Base-by-base conservation (phyloP, 2,888 invertebrate genomes). In the Epicampocera succincta region DNA sequence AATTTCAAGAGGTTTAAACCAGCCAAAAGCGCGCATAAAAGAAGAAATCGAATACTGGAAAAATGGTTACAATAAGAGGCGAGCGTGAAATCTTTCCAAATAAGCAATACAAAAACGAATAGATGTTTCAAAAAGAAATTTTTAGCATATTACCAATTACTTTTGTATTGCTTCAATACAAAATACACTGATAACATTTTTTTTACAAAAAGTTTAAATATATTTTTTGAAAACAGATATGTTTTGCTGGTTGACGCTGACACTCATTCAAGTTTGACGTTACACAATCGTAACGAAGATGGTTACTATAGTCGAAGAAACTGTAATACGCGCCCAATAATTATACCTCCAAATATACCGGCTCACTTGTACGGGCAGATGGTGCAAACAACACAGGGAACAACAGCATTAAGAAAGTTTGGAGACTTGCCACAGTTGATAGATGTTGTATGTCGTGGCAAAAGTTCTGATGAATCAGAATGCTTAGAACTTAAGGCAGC, bases 291-390 rank as follows among this genome's bases (percentile, higher is more conserved):
- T 85, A 95, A 94, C 61, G 95, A 95, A 87, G 95, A 95, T 87
- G 96, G 96, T 0, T 92, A 92, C 78, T 96, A 96, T 87, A 94
- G 95, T 79, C 92, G 95, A 78, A 91, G 95, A 84, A 92, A 93
- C 84, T 94, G 93, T 85, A 92, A 93, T 81, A 92, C 95, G 66
- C 91, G 93, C 17, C 90, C 93, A 60, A 90, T 92, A 83, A 91
- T 92, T 65, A 89, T 92, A 33, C 92, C 92, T 83, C 90, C 89
- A n/a, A 90, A 90, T 84, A 89, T 91, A 65, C 90, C 91, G 40
- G 94, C 96, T 48, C 97, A 98, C 93, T 91, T 98, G 80, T 95
- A 97, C 92, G 96, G 96, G 2, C 96, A 97, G 89, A 92, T 98
- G 84, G 94, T 94, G 13, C 94, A 94, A 87, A 96, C 96, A 12